These are phyloP conservation scores for Dolichoris vasculosae DNA, from an alignment of 1,140 invertebrate genomes.

Conservation along the genomic window DNA sequence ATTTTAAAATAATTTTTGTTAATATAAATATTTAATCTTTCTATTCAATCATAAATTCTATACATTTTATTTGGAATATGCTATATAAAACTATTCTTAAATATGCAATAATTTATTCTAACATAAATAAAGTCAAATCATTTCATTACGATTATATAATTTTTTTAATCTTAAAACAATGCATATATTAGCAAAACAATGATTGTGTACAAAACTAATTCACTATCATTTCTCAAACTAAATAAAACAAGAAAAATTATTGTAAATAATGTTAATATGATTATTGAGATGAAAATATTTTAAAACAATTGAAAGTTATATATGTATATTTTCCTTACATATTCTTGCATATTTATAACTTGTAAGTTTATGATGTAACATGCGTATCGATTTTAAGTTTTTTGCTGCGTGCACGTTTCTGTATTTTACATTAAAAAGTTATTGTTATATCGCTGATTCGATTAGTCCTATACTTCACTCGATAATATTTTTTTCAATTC, in stretches of 20 bases:
- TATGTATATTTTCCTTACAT: neutral
- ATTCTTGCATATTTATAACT: neutral
- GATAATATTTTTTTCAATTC: slow-evolving; percentile 26
- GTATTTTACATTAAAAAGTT: slow-evolving; percentile 42
- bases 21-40: neutral
- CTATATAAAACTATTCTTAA: neutral
- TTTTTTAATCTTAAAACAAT: no score
- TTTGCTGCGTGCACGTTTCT: neutral
- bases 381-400: slow-evolving; percentile 9
- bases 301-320: neutral
- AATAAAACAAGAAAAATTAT: neutral
- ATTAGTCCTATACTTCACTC: slow-evolving; percentile 37
- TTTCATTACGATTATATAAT: neutral
- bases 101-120: neutral
- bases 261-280: neutral
- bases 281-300: neutral
- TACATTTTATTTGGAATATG: neutral
- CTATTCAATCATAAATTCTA: neutral
- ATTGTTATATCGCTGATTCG: slow-evolving; percentile 34
- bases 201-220: neutral
- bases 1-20: neutral
- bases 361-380: neutral
- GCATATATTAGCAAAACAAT: neutral
- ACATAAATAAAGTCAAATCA: neutral
- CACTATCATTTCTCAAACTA: neutral